These are phyloP conservation scores for Caretta caretta DNA, from an alignment of 2,113 vertebrate species.

Conservation along the genomic window DNA sequence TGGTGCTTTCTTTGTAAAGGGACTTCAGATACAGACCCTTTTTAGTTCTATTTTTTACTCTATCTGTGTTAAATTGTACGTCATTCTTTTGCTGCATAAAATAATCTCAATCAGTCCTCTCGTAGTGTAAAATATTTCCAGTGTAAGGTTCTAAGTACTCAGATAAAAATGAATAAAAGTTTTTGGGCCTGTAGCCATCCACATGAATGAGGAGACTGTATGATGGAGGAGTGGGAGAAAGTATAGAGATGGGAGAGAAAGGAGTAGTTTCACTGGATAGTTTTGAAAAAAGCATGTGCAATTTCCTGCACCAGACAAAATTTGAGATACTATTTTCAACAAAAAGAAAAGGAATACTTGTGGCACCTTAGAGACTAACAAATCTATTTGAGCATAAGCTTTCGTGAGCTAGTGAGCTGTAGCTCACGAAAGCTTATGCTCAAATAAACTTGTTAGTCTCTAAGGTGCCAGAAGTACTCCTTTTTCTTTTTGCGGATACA, in stretches of 20 bases:
- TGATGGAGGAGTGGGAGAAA: conserved; percentile 9
- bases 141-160: conserved; percentile 2
- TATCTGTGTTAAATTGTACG: background rate
- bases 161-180: background rate
- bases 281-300: conserved; percentile 35
- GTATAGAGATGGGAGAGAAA: conserved; percentile 1
- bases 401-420: too few species aligned
- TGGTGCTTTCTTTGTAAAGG: background rate
- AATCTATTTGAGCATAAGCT: too few species aligned
- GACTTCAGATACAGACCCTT: background rate
- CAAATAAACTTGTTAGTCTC: too few species aligned
- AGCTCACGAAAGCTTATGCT: too few species aligned
- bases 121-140: conserved; percentile 24
- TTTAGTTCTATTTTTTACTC: background rate
- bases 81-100: conserved; percentile 38
- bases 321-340: background rate
- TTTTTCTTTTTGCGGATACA: too few species aligned
- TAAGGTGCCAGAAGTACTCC: too few species aligned
- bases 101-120: conserved; percentile 40
- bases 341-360: too few species aligned
- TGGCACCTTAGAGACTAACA: too few species aligned
- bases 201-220: background rate
- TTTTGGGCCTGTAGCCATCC: background rate
- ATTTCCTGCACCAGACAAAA: conserved; percentile 60
- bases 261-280: conserved; percentile 22